These are phyloP conservation scores for Dastarcus helophoroides DNA, from an alignment of 2,888 invertebrate species.

Conservation along the genomic window DNA sequence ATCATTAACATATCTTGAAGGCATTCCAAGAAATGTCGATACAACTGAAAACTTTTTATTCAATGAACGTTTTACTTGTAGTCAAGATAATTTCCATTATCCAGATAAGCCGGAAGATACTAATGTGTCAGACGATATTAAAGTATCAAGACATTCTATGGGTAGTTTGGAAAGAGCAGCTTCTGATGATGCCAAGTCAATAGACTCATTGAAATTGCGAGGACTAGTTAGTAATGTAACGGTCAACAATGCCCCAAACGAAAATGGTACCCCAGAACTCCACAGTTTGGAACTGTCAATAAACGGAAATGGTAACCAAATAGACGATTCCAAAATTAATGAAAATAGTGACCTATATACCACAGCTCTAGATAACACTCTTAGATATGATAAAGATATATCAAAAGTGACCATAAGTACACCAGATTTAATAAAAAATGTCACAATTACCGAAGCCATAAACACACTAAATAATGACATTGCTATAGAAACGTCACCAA, in stretches of 20 bases:
- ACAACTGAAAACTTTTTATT: slow-evolving; percentile 27
- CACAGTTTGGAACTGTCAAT: slow-evolving; percentile 24
- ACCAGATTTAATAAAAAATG: slow-evolving; percentile 35
- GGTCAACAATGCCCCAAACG: slow-evolving; percentile 13
- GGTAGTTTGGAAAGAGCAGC: slow-evolving; percentile 52
- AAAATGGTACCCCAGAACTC: slow-evolving; percentile 23
- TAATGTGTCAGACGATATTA: slow-evolving; percentile 52
- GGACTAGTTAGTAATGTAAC: slow-evolving; percentile 25
- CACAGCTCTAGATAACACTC: slow-evolving; percentile 44
- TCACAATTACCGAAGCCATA: slow-evolving; percentile 30
- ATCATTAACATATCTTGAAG: background rate
- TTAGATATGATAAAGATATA: slow-evolving; percentile 35
- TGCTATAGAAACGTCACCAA: slow-evolving; percentile 23
- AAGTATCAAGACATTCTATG: slow-evolving; percentile 49
- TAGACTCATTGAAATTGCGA: slow-evolving; percentile 17
- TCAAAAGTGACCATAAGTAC: slow-evolving; percentile 40
- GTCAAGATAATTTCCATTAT: slow-evolving; percentile 20
- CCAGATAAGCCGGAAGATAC: slow-evolving; percentile 38
- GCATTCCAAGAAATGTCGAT: slow-evolving; percentile 12
- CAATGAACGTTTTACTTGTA: slow-evolving; percentile 24
- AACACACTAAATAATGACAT: slow-evolving; percentile 28
- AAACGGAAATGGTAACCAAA: slow-evolving; percentile 35
- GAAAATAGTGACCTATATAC: slow-evolving; percentile 35
- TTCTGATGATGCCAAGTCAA: slow-evolving; percentile 23
- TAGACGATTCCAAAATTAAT: slow-evolving; percentile 37